phyloP scores from a whole-genome alignment of 2,113 vertebrate genomes.

The Pterocles gutturalis region DNA sequence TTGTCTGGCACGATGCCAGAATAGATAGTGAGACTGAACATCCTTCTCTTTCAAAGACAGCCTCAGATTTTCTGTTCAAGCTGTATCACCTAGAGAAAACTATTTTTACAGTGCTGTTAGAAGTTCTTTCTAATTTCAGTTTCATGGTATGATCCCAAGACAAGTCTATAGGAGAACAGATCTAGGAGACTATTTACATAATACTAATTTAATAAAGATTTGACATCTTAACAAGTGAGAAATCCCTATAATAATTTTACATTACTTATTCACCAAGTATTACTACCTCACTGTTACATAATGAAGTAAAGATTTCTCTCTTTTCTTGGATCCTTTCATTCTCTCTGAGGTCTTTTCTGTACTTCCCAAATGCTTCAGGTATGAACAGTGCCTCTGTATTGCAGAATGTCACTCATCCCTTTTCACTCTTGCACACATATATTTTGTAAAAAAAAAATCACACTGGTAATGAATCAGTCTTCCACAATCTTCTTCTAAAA shows the following conservation, averaged over 20 bases:
- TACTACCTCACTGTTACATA: neutral
- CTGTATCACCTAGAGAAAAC: neutral
- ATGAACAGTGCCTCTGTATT: neutral
- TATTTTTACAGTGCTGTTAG: neutral
- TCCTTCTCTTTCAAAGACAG: neutral
- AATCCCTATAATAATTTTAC: neutral
- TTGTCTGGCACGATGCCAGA: neutral
- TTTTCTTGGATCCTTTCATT: neutral
- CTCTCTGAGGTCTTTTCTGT: neutral
- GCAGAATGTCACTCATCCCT: neutral
- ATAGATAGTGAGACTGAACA: neutral
- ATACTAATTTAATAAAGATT: neutral
- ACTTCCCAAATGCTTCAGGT: neutral
- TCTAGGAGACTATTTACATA: neutral
- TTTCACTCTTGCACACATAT: neutral
- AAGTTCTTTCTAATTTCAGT: neutral
- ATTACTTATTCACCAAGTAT: neutral
- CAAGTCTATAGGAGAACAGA: neutral
- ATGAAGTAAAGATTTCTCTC: neutral
- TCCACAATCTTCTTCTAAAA: neutral
- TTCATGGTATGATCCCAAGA: neutral
- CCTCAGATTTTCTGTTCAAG: neutral
- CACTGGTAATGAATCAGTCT: neutral
- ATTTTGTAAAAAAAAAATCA: neutral
- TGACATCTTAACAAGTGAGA: constrained; percentile 1